Conservation (phyloP, 2,113 vertebrate genomes). For the Erpornis zantholeuca region DNA sequence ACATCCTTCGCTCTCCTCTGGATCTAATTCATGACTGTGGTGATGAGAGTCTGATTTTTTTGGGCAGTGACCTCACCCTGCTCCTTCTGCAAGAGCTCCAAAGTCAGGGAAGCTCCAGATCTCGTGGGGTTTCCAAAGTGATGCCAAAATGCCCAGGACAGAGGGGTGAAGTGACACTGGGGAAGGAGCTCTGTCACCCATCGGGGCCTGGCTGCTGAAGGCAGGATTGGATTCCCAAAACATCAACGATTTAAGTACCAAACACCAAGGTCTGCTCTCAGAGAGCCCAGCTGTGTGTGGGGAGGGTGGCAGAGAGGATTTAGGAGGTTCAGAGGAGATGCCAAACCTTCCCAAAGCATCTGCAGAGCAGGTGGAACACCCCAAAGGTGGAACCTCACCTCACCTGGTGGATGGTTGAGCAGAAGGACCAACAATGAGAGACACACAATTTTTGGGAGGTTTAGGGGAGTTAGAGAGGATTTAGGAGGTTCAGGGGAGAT, state of each 20-base stretch:
- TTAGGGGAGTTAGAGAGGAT: neutral
- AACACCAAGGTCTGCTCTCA: rapidly evolving
- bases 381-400: neutral
- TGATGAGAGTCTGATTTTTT: neutral
- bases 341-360: neutral
- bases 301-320: neutral
- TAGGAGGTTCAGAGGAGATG: neutral
- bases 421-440: neutral
- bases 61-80: neutral
- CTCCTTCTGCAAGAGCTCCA: neutral
- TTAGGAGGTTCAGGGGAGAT: neutral
- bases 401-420: rapidly evolving
- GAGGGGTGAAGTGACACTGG: neutral
- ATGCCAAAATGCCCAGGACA: neutral
- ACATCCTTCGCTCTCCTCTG: neutral
- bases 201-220: neutral
- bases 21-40: neutral
- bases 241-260: rapidly evolving
- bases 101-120: neutral
- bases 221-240: neutral
- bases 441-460: neutral
- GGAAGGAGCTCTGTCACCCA: neutral
- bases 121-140: neutral
- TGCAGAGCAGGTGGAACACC: neutral
- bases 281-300: neutral